Percentiles rank a stretch among this genome's conserved stretches.
These are phyloP conservation scores for Ennomos quercinarius DNA, from an alignment of 2,888 invertebrate genomes.

Conservation along the genomic window DNA sequence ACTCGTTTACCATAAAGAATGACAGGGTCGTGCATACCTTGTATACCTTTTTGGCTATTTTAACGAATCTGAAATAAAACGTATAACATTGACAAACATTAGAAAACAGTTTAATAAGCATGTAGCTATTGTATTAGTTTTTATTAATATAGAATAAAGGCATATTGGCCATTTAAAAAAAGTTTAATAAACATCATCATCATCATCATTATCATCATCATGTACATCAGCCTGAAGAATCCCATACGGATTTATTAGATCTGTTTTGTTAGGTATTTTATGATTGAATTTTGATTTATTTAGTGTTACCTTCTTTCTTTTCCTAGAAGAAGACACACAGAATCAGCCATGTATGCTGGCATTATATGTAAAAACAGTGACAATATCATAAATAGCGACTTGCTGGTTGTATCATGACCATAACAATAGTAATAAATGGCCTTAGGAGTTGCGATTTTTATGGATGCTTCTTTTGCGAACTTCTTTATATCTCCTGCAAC, in stretches of 20 bases:
- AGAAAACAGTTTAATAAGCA: no score
- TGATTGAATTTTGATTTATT: no score
- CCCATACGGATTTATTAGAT: no score
- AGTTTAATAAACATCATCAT: no score
- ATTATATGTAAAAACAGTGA: constrained; percentile 28
- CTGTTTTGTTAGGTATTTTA: no score
- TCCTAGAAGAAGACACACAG: constrained; percentile 27
- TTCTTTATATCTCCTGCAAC: not conserved
- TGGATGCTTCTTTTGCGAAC: not conserved
- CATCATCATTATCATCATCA: no score
- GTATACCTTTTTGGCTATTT: constrained; percentile 33
- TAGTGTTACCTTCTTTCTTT: constrained; percentile 33
- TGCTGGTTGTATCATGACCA: constrained; percentile 1
- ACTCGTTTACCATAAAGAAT: constrained; percentile 26
- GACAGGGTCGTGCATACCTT: constrained; percentile 14
- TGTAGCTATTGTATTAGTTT: no score
- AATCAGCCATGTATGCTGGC: constrained; percentile 32
- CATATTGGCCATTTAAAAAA: no score
- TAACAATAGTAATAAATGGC: constrained; percentile 24
- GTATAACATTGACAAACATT: no score
- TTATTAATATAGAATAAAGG: no score
- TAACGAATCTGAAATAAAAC: constrained; percentile 31
- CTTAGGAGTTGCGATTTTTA: not conserved
- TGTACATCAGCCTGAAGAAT: no score
- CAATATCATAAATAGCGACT: constrained; percentile 3